These are phyloP conservation scores for Zaprionus nigranus DNA, from an alignment of 1,140 invertebrate genomes.

Conservation along the genomic window DNA sequence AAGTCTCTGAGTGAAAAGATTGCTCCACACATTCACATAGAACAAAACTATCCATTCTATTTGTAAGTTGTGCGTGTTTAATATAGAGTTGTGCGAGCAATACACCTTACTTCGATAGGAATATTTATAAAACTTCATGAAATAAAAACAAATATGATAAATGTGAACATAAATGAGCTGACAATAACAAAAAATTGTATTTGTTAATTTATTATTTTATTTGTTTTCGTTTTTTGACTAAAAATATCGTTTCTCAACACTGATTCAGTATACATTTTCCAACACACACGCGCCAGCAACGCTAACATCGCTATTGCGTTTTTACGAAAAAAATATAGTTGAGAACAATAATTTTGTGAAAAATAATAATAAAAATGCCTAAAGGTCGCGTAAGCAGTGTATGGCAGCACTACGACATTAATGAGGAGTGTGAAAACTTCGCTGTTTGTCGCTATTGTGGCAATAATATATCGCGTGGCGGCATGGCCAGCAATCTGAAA, in stretches of 20 bases:
- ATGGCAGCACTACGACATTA: slow-evolving; percentile 75
- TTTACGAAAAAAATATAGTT: slow-evolving; percentile 52
- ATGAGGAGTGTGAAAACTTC: slow-evolving; percentile 73
- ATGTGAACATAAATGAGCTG: neutral
- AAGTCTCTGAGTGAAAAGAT: neutral
- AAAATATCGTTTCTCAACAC: slow-evolving; percentile 33
- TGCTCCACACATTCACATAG: neutral
- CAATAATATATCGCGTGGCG: slow-evolving; percentile 77
- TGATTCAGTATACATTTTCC: slow-evolving; percentile 22
- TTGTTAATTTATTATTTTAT: slow-evolving; percentile 15
- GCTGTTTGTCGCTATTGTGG: slow-evolving; percentile 73
- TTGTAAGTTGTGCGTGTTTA: neutral
- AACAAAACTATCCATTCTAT: neutral
- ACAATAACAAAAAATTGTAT: neutral
- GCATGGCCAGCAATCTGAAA: slow-evolving; percentile 74
- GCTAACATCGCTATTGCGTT: slow-evolving; percentile 64
- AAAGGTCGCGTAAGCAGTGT: slow-evolving; percentile 72
- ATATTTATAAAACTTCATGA: neutral
- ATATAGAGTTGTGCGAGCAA: neutral
- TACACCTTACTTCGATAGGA: neutral
- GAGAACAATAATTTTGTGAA: slow-evolving; percentile 32
- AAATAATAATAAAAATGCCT: slow-evolving; percentile 50
- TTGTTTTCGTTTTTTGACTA: slow-evolving; percentile 24
- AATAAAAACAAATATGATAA: neutral
- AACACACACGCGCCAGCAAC: slow-evolving; percentile 63